phyloP scores from a whole-genome alignment of 1,140 invertebrate species.

The Sesamia nonagrioides region DNA sequence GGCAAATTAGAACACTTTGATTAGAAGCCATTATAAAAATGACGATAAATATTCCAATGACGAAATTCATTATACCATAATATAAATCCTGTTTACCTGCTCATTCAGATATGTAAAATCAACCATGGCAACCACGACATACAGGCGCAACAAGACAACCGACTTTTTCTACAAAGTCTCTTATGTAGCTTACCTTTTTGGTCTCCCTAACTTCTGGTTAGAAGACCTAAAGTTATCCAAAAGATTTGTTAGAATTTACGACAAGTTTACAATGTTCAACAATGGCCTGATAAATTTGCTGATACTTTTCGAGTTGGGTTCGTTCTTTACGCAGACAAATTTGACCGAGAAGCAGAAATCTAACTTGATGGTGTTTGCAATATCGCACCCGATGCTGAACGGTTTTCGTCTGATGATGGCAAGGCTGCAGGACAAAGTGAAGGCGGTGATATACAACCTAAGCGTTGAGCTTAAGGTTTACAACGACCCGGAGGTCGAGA shows the following conservation, averaged over 20 bases:
- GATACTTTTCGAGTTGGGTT: conserved; percentile 53
- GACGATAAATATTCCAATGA: not conserved
- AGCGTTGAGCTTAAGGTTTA: conserved; percentile 56
- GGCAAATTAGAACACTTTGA: not conserved
- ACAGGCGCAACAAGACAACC: conserved; percentile 39
- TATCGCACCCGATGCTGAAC: conserved; percentile 61
- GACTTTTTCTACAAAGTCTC: conserved; percentile 51
- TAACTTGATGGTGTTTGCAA: conserved; percentile 56
- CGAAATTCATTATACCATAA: not conserved
- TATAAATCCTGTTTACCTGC: not conserved
- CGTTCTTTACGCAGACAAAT: conserved; percentile 56
- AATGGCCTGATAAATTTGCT: conserved; percentile 48
- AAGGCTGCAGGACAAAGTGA: conserved; percentile 52
- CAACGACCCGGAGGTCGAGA: conserved; percentile 61
- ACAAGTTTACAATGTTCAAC: conserved; percentile 42
- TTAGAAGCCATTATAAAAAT: conserved; percentile 6
- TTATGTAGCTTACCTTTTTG: conserved; percentile 27
- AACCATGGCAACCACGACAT: conserved; percentile 5
- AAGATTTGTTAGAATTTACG: conserved; percentile 32
- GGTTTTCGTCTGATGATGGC: conserved; percentile 45
- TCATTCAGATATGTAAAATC: not conserved
- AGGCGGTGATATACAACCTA: conserved; percentile 54
- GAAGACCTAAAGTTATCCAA: conserved; percentile 43
- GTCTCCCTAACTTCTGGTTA: conserved; percentile 54
- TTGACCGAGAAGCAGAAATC: conserved; percentile 59